These are phyloP conservation scores for Indicator maculatus DNA, from an alignment of 2,113 vertebrate genomes.

Conservation along the genomic window DNA sequence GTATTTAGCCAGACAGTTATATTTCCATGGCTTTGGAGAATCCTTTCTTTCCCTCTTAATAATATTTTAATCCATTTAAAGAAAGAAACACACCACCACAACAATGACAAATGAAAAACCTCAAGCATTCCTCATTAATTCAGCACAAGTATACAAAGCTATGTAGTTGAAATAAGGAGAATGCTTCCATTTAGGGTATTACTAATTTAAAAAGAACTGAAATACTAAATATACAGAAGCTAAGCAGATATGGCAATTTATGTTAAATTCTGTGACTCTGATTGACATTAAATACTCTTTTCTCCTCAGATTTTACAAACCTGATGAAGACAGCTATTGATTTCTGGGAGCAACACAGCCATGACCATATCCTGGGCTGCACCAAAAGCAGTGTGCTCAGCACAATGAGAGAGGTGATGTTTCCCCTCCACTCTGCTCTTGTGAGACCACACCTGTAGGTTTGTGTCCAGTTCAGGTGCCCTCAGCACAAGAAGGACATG, in stretches of 20 bases:
- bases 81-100: background rate
- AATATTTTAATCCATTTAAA: background rate
- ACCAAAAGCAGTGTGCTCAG: too few relatives aligned
- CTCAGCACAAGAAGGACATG: too few relatives aligned
- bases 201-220: background rate
- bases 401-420: too few relatives aligned
- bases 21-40: background rate
- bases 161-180: background rate
- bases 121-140: background rate
- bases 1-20: background rate
- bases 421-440: too few relatives aligned
- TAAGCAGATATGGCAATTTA: background rate
- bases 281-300: too few relatives aligned
- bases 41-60: background rate
- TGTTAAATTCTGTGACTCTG: too few relatives aligned
- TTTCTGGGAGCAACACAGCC: background rate
- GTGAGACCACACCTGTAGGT: too few relatives aligned
- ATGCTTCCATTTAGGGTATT: background rate
- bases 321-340: background rate
- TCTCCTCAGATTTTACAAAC: too few relatives aligned
- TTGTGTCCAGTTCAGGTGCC: too few relatives aligned
- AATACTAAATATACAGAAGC: background rate
- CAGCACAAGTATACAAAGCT: background rate
- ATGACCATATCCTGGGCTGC: background rate
- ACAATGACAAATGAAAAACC: fast-evolving